Conservation (phyloP, 92 coral and sea anemone species). For the Virgularia gustaviana region DNA sequence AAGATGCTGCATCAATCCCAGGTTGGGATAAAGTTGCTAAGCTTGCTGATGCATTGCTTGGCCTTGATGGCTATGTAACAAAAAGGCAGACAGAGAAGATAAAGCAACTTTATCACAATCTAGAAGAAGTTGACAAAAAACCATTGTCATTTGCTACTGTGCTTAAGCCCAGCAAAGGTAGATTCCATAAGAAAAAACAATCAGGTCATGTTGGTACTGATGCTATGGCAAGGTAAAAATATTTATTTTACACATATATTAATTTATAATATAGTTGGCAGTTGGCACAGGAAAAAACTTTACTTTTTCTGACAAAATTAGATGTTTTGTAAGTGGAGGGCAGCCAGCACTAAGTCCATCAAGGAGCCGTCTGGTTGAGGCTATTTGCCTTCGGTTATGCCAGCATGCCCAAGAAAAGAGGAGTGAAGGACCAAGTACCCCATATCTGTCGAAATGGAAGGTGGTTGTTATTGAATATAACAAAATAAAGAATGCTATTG, state of each 20-base stretch:
- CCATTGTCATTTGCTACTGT: not conserved
- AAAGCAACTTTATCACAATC: not conserved
- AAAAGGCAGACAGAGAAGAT: not conserved
- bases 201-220: conserved; percentile 11
- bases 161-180: too few species aligned
- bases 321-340: conserved; percentile 45
- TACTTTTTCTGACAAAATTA: not conserved
- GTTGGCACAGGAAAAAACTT: not conserved
- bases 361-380: conserved; percentile 42
- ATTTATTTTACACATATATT: not conserved
- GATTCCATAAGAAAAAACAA: conserved; percentile 6
- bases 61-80: not conserved
- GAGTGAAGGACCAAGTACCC: not conserved
- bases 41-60: not conserved
- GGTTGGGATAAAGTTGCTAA: conserved; percentile 1
- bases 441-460: conserved; percentile 44
- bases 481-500: conserved; percentile 5
- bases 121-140: not conserved
- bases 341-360: conserved; percentile 33
- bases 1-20: too few species aligned
- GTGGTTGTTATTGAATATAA: conserved; percentile 34
- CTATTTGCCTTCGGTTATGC: conserved; percentile 22
- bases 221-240: conserved; percentile 5
- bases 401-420: conserved; percentile 1
- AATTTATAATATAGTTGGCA: not conserved